These are phyloP conservation scores for Unio delphinus DNA, from an alignment of 2,888 invertebrate species.

Conservation along the genomic window DNA sequence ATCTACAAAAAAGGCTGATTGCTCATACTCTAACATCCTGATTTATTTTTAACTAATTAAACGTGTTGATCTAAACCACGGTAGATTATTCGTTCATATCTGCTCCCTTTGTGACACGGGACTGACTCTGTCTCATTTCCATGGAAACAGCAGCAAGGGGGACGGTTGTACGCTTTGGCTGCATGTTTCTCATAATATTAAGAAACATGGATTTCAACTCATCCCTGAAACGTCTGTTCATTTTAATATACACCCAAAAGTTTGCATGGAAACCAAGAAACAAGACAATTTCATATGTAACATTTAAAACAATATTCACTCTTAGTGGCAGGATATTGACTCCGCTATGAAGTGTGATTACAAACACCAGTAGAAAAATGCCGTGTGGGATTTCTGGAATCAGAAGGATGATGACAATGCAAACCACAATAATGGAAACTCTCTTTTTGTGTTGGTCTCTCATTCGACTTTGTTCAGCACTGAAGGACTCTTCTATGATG, in stretches of 20 bases:
- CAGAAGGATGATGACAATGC: constrained; percentile 24
- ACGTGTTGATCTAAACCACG: too few relatives aligned
- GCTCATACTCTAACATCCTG: too few relatives aligned
- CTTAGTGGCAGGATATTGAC: constrained; percentile 7
- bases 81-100: too few relatives aligned
- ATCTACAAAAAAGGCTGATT: too few relatives aligned
- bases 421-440: constrained; percentile 26
- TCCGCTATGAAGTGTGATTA: constrained; percentile 8
- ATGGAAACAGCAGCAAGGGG: too few relatives aligned
- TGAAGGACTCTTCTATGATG: constrained; percentile 4
- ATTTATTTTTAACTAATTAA: too few relatives aligned
- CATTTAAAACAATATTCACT: constrained; percentile 12
- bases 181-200: too few relatives aligned
- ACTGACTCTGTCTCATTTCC: too few relatives aligned
- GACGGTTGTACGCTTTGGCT: too few relatives aligned
- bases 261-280: constrained; percentile 30
- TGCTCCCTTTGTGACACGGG: too few relatives aligned
- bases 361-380: constrained; percentile 14
- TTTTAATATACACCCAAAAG: constrained; percentile 33
- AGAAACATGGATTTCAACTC: too few relatives aligned
- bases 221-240: constrained; percentile 16
- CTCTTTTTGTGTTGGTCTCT: constrained; percentile 15
- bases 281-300: constrained; percentile 21
- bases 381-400: constrained; percentile 32
- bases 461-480: constrained; percentile 8